These are phyloP conservation scores for Nasonia giraulti DNA, from an alignment of 1,140 invertebrate species.

Conservation along the genomic window DNA sequence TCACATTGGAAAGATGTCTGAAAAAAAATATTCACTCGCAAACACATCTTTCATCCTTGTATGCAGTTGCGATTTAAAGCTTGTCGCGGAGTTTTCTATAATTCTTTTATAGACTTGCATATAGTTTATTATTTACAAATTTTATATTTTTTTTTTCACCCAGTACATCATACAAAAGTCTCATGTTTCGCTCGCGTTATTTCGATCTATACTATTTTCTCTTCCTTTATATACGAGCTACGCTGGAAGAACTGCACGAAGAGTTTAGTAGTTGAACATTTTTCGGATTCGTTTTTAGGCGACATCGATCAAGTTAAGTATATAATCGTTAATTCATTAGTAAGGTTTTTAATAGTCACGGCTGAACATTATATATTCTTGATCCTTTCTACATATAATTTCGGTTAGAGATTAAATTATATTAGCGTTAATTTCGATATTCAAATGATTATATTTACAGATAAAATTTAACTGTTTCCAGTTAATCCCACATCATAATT, in stretches of 20 bases:
- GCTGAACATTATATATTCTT: too few species aligned
- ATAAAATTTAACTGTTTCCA: constrained; percentile 39
- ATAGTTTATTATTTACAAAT: constrained; percentile 29
- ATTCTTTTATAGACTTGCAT: constrained; percentile 8
- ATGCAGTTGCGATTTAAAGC: constrained; percentile 15
- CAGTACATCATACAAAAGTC: constrained; percentile 21
- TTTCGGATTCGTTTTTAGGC: constrained; percentile 48
- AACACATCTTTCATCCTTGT: not conserved
- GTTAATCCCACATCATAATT: constrained; percentile 22
- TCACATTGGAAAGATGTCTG: not conserved
- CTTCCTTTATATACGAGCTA: not conserved
- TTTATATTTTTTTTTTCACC: constrained; percentile 17
- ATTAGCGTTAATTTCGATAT: constrained; percentile 3
- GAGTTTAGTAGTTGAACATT: constrained; percentile 24
- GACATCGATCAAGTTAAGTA: constrained; percentile 44
- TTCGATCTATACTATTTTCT: not conserved
- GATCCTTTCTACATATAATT: not conserved
- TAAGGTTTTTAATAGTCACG: constrained; percentile 53
- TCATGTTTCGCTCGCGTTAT: not conserved
- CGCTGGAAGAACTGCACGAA: constrained; percentile 8
- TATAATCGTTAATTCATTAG: constrained; percentile 53
- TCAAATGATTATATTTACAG: too few species aligned
- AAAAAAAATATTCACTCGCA: not conserved
- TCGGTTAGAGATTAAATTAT: constrained; percentile 49
- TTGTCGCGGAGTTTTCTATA: constrained; percentile 23